These are phyloP conservation scores for Phenganax stokvisi DNA, from an alignment of 92 coral and sea anemone genomes.

Conservation along the genomic window DNA sequence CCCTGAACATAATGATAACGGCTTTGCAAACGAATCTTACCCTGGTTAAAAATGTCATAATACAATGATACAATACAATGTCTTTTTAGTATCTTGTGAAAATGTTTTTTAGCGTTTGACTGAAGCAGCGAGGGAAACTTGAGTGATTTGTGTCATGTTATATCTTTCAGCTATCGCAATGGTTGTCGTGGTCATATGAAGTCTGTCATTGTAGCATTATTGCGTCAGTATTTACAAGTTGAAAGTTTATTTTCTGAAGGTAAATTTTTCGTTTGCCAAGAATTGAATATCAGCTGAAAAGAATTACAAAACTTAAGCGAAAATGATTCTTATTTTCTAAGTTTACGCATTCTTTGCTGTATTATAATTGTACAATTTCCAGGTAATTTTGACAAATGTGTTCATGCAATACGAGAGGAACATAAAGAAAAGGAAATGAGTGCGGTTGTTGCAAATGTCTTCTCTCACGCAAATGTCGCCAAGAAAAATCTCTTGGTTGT, in stretches of 20 bases:
- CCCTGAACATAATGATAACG: no score
- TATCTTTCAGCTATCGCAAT: conserved; percentile 72
- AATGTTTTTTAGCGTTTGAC: no score
- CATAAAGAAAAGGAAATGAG: conserved; percentile 72
- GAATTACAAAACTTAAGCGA: no score
- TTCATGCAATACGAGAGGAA: conserved; percentile 71
- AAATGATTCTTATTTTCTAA: neutral
- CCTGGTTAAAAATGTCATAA: no score
- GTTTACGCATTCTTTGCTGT: neutral
- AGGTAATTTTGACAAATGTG: conserved; percentile 98
- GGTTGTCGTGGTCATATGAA: conserved; percentile 95
- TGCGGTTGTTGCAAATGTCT: conserved; percentile 65
- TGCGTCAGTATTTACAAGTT: conserved; percentile 78
- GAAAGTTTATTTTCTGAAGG: conserved; percentile 91
- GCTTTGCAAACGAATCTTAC: no score
- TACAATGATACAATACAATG: neutral
- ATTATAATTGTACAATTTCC: neutral
- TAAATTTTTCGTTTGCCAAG: neutral
- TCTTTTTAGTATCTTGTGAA: neutral
- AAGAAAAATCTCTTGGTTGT: conserved; percentile 78
- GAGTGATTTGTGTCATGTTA: neutral
- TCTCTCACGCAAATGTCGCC: conserved; percentile 76
- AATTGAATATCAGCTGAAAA: neutral
- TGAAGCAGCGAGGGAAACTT: no score
- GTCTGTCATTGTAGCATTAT: conserved; percentile 78